Evolutionary conservation across 2,113 vertebrate species (phyloP).

Genomic region (Onychostoma macrolepis): DNA sequence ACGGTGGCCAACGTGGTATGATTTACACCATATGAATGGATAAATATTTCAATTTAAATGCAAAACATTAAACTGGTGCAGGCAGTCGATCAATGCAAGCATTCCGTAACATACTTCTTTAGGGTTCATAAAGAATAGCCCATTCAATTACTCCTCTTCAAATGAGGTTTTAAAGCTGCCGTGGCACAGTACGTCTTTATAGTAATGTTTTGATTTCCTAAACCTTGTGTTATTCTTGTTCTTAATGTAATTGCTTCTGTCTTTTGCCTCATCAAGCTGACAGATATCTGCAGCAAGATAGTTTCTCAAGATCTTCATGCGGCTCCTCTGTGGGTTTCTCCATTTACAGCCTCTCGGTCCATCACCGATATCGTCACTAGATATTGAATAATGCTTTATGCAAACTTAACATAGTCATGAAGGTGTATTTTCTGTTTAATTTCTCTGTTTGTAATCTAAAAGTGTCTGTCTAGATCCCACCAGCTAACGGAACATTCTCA

Average conservation of each 20-base stretch:
- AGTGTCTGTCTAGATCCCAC: too few species aligned
- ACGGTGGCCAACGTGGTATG: constrained; percentile 60
- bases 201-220: constrained; percentile 74
- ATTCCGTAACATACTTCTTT: constrained; percentile 63
- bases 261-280: constrained; percentile 73
- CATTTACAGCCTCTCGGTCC: not conserved
- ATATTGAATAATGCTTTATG: not conserved
- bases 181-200: constrained; percentile 63
- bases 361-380: not conserved
- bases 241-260: constrained; percentile 76
- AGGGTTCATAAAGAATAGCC: constrained; percentile 72
- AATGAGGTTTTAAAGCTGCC: constrained; percentile 73
- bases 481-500: too few species aligned
- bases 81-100: constrained; percentile 69
- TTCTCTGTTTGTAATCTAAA: not conserved
- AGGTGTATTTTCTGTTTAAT: not conserved
- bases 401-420: not conserved
- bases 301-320: constrained; percentile 65
- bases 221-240: constrained; percentile 73
- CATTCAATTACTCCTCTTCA: constrained; percentile 71
- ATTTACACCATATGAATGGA: constrained; percentile 69
- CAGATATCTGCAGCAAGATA: constrained; percentile 66
- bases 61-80: constrained; percentile 64
- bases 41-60: constrained; percentile 80
- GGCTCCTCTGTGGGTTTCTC: constrained; percentile 26